Base-by-base conservation (phyloP, 1,140 invertebrate species). In the Campoletis sonorensis region DNA sequence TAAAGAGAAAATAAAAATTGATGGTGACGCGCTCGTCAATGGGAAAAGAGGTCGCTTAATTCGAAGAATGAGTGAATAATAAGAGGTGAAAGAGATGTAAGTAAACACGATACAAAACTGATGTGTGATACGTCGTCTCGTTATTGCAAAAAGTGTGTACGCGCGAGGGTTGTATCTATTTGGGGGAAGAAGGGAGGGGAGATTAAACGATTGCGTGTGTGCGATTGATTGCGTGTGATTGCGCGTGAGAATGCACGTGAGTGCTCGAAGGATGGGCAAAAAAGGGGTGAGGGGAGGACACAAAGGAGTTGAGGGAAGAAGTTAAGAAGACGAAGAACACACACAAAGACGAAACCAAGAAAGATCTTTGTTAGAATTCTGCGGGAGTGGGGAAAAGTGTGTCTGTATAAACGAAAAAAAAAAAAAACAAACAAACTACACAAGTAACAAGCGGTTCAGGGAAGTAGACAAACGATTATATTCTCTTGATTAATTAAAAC, bases 311-410 rank as follows among this genome's bases (percentile, higher is more conserved):
- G 45, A 61, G n/a, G 64, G 68, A 64, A 15, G n/a, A n/a, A n/a
- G n/a, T n/a, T n/a, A n/a, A n/a, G n/a, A n/a, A n/a, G n/a, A n/a
- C n/a, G n/a, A n/a, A n/a, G n/a, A n/a, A n/a, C n/a, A n/a, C n/a
- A n/a, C n/a, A n/a, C n/a, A n/a, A 30, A 68, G 33, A 51, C 1
- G 33, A 68, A 70, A 45, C 21, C 18, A 11, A 45, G 7, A 18
- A 84, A 80, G 58, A 87, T 81, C 81, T 86, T 83, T 86, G 86
- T 84, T 83, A 88, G 81, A 88, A 87, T 85, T 88, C 87, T 33
- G 30, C 30, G 84, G 49, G 77, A n/a, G 37, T 82, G 37, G 33
- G 33, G 37, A 68, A 33, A 64, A 68, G 61, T 27, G 23, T 67
- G n/a, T 67, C 1, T 67, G 11, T 45, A n/a, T n/a, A n/a, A n/a